Evolutionary conservation across 92 coral and sea anemone species (phyloP).

Genomic region (Phenganax marumi): DNA sequence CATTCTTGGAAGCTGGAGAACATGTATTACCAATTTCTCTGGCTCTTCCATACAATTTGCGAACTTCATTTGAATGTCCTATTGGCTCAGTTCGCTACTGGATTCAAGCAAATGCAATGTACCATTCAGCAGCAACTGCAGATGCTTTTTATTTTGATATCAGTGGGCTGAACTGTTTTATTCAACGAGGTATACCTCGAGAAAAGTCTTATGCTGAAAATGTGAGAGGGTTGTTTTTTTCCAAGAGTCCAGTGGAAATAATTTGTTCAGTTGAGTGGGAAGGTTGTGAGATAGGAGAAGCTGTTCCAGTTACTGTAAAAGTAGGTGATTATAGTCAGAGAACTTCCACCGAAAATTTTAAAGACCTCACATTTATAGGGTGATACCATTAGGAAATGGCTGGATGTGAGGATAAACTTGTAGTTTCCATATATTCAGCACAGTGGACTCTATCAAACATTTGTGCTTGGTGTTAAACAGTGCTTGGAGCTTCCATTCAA

Average conservation of each 20-base stretch:
- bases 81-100: slow-evolving; percentile 47
- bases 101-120: slow-evolving; percentile 41
- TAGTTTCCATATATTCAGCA: too few species aligned
- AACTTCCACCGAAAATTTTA: too few species aligned
- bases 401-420: too few species aligned
- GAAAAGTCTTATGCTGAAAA: slow-evolving; percentile 40
- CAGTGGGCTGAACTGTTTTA: slow-evolving; percentile 43
- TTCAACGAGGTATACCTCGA: slow-evolving; percentile 42
- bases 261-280: slow-evolving; percentile 47
- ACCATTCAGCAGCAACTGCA: slow-evolving; percentile 25
- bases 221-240: slow-evolving; percentile 38
- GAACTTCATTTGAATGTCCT: slow-evolving; percentile 45
- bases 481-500: too few species aligned
- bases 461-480: too few species aligned
- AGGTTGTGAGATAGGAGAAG: slow-evolving; percentile 46
- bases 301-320: slow-evolving; percentile 39
- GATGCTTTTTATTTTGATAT: slow-evolving; percentile 44
- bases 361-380: too few species aligned
- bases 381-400: too few species aligned
- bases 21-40: slow-evolving; percentile 33
- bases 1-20: slow-evolving; percentile 44
- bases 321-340: background rate
- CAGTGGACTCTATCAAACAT: too few species aligned
- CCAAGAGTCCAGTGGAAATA: slow-evolving; percentile 41
- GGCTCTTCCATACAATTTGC: slow-evolving; percentile 32